Conservation (phyloP, 2,888 invertebrate species). For the Plusia festucae region DNA sequence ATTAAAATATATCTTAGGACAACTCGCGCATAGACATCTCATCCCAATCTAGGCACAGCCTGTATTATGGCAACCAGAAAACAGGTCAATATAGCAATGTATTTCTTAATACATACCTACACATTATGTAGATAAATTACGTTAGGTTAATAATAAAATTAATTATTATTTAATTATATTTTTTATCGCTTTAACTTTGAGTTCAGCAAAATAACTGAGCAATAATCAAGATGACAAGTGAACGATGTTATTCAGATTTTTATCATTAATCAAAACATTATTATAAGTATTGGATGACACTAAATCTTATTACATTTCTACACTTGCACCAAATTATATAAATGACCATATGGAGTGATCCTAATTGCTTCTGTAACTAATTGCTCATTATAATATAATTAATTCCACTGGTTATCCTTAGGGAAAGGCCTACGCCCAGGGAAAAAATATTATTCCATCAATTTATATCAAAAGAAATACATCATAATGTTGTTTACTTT, state of each 20-base stretch:
- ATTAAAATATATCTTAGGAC: too few species aligned
- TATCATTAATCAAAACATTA: not conserved
- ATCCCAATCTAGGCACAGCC: too few species aligned
- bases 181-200: too few species aligned
- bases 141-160: too few species aligned
- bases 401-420: not conserved
- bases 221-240: too few species aligned
- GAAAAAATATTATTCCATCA: slow-evolving; percentile 15
- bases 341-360: not conserved
- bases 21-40: too few species aligned
- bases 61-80: too few species aligned
- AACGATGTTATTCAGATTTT: not conserved
- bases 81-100: too few species aligned
- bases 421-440: not conserved
- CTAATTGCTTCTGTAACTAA: slow-evolving; percentile 13
- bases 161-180: too few species aligned
- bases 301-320: not conserved
- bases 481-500: slow-evolving; percentile 15
- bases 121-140: too few species aligned
- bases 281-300: not conserved
- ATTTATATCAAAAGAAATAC: slow-evolving; percentile 27
- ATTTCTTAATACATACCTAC: too few species aligned
- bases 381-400: slow-evolving; percentile 36
- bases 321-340: not conserved
- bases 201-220: too few species aligned